Percentiles rank a stretch among this genome's conserved stretches.
phyloP scores from a whole-genome alignment of 53 echinoderm and acorn worm genomes.

The Glandiceps talaboti region DNA sequence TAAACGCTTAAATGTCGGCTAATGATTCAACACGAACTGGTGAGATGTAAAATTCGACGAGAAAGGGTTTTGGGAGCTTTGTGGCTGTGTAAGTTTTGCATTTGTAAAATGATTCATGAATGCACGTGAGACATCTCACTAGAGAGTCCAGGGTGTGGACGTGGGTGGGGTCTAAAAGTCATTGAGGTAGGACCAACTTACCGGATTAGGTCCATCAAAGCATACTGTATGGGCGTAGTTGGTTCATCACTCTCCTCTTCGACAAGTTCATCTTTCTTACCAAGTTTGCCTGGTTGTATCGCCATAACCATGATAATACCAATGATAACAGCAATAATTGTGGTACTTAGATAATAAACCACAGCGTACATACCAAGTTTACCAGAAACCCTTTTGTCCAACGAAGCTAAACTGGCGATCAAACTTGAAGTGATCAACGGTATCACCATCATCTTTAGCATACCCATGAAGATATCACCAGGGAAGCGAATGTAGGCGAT shows the following conservation, averaged over 20 bases:
- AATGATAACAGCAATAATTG: constrained; percentile 74
- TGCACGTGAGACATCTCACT: too few relatives aligned
- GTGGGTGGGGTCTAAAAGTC: background rate
- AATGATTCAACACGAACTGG: too few relatives aligned
- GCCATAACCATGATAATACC: constrained; percentile 70
- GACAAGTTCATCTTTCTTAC: constrained; percentile 24
- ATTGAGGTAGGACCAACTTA: constrained; percentile 24
- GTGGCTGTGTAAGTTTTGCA: too few relatives aligned
- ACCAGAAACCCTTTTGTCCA: constrained; percentile 78
- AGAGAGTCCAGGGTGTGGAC: too few relatives aligned
- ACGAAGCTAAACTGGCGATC: constrained; percentile 64
- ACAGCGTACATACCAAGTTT: constrained; percentile 79
- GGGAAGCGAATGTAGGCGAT: constrained; percentile 89
- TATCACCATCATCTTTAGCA: constrained; percentile 99
- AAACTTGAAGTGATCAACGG: constrained; percentile 88
- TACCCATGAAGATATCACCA: constrained; percentile 83
- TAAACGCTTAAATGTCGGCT: too few relatives aligned
- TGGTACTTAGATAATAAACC: constrained; percentile 77
- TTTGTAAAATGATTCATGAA: too few relatives aligned
- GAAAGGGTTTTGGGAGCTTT: too few relatives aligned
- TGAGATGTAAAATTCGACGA: too few relatives aligned
- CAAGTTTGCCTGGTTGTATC: constrained; percentile 57
- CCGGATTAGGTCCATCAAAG: constrained; percentile 90
- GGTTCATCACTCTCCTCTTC: constrained; percentile 18
- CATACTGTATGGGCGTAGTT: constrained; percentile 65